Base-by-base conservation (phyloP, 2,113 vertebrate species). In the Bettongia penicillata region DNA sequence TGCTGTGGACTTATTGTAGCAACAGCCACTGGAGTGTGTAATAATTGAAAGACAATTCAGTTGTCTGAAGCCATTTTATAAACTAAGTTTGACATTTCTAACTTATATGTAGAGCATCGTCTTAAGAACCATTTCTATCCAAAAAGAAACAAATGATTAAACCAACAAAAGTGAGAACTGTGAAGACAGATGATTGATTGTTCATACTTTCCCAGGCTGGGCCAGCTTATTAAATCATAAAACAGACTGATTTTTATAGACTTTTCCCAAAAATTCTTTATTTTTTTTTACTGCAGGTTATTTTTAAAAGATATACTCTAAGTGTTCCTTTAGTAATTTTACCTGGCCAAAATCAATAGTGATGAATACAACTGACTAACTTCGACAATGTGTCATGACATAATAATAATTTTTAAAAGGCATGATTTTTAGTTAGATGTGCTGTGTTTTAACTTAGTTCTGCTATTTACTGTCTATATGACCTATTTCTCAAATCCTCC, bases 21-120 rank as follows among this genome's bases (percentile, higher is more conserved):
- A 92, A 43, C 19, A 84, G n/a, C 43, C n/a, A 84, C n/a, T 84
- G 68, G n/a, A 11, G 1, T n/a, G 48, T 61, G 25, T 94, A 77
- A 43, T 52, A 92, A 77, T 90, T 94, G 8, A 26, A 94, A 95
- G 94, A 91, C 37, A 93, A 48, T 92, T 53, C 61, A 11, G 3
- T 91, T 94, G 43, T 50, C 28, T 53, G 16, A 89, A 94, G 51
- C 5, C 53, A 48, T 26, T 25, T 90, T 89, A 37, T 91, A 51
- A 52, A 90, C 77, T 49, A 53, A 53, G 0, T 94, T 51, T 94
- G 68, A 91, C 91, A 51, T 10, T 3, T 37, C 22, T 26, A 48
- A 31, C 0, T 94, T 37, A 50, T 26, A 0, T 93, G 5, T 89
- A 23, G 91, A 26, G 0, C 10, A 50, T 94, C 6, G 91, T 61